Evolutionary conservation across 1,140 invertebrate species (phyloP).

Genomic region (Phortica variegata): DNA sequence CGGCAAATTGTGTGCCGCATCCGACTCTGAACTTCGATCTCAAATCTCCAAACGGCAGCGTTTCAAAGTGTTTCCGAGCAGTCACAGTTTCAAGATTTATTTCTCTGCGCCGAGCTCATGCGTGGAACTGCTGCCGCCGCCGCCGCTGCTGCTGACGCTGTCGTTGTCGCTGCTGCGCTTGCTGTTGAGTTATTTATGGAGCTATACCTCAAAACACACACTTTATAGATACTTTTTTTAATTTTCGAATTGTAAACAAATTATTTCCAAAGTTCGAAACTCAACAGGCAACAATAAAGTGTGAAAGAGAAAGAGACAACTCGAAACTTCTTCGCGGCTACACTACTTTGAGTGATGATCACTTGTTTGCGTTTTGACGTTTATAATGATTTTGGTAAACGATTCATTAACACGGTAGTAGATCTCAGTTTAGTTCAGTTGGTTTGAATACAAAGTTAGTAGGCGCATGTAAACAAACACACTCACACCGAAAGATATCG

Average conservation of each 20-base stretch:
- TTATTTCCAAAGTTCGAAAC: background rate
- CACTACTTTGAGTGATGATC: slow-evolving; percentile 34
- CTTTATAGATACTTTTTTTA: too few relatives aligned
- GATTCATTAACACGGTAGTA: slow-evolving; percentile 29
- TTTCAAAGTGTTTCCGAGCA: background rate
- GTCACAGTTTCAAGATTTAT: slow-evolving; percentile 39
- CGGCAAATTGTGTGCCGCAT: too few relatives aligned
- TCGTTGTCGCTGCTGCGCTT: slow-evolving; percentile 2
- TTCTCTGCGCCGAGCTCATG: slow-evolving; percentile 39
- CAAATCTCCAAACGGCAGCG: slow-evolving; percentile 10
- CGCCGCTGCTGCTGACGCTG: background rate
- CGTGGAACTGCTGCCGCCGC: slow-evolving; percentile 24
- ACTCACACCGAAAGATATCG: too few relatives aligned
- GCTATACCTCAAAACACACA: slow-evolving; percentile 14
- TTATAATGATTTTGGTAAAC: slow-evolving; percentile 48
- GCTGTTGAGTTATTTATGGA: slow-evolving; percentile 42
- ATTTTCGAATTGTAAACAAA: slow-evolving; percentile 6
- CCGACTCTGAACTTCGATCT: slow-evolving; percentile 36
- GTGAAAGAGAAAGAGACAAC: background rate
- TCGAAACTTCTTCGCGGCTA: too few relatives aligned
- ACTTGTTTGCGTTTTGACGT: slow-evolving; percentile 32
- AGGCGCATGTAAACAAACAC: slow-evolving; percentile 10
- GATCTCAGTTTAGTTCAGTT: slow-evolving; percentile 6
- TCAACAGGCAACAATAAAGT: background rate
- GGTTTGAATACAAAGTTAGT: slow-evolving; percentile 6